These are phyloP conservation scores for fruit fly (Drosophila melanogaster) DNA, from an alignment of 1,140 invertebrate species.

Conservation along the genomic window Release_6_plus_ISO1_MT NT_033777.3:27435001-27435500, in stretches of 20 bases:
- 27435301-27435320: slow-evolving; percentile 69
- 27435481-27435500: not conserved
- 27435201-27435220: slow-evolving; percentile 58
- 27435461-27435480: slow-evolving; percentile 12
- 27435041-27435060: slow-evolving; percentile 47
- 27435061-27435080: slow-evolving; percentile 42
- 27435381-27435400: slow-evolving; percentile 4
- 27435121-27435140: slow-evolving; percentile 59
- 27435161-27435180: slow-evolving; percentile 50
- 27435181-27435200: slow-evolving; percentile 45
- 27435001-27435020: not conserved
- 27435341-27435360: not conserved
- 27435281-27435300: slow-evolving; percentile 61
- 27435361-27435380: slow-evolving; percentile 16
- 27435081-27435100: slow-evolving; percentile 60
- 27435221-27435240: slow-evolving; percentile 38
- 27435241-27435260: not conserved
- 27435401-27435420: slow-evolving; percentile 34
- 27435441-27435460: slow-evolving; percentile 76
- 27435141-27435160: slow-evolving; percentile 27
- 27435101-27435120: slow-evolving; percentile 76
- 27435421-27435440: slow-evolving; percentile 76
- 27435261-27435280: not conserved
- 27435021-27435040: slow-evolving; percentile 53
- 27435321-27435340: slow-evolving; percentile 31